Base-by-base conservation (phyloP, 2,888 invertebrate species). In the Lathronympha strigana region DNA sequence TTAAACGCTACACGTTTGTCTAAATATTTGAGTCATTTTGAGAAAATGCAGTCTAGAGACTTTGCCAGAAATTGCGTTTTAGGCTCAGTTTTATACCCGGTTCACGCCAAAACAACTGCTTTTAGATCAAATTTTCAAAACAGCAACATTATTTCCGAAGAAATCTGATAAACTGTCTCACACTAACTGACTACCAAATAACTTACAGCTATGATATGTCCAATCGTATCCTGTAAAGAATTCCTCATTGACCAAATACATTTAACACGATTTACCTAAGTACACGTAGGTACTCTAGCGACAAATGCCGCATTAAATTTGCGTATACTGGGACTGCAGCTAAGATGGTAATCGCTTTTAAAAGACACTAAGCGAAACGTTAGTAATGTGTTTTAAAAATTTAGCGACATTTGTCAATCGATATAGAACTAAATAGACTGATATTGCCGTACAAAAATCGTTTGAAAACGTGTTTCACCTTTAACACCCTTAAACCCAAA, bases 181-280 rank as follows among this genome's bases (percentile, higher is more conserved):
- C 19, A 21, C 53, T 40, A 58, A 60, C 60, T 38, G 60, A 66
- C 66, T 40, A 15, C 45, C 21, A 53, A 61, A 25, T 9, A 62
- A 58, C 67, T 68, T 69, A 63, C 19, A 66, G 19, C 79, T 81
- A 81, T 81, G 81, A 81, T 81, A 81, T 81, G 81, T 81, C 71
- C 60, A 69, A 61, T 71, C 15, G 69, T 73, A 73, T 73, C 76
- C 76, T 77, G 79, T 77, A 73, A 60, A 49, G 66, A 58, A 61
- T 45, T 61, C 13, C 63, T 47, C 28, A 66, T 54, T 49, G 47
- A 50, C 33, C 64, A 55, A 63, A 63, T 57, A 11, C 19, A 57
- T 21, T 43, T 23, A 15, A 21, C 13, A 38, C 15, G n/a, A n/a
- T n/a, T n/a, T n/a, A n/a, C n/a, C n/a, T n/a, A 23, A 17, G 6